phyloP scores from a whole-genome alignment of 2,113 vertebrate genomes.

The Phasianus colchicus region DNA sequence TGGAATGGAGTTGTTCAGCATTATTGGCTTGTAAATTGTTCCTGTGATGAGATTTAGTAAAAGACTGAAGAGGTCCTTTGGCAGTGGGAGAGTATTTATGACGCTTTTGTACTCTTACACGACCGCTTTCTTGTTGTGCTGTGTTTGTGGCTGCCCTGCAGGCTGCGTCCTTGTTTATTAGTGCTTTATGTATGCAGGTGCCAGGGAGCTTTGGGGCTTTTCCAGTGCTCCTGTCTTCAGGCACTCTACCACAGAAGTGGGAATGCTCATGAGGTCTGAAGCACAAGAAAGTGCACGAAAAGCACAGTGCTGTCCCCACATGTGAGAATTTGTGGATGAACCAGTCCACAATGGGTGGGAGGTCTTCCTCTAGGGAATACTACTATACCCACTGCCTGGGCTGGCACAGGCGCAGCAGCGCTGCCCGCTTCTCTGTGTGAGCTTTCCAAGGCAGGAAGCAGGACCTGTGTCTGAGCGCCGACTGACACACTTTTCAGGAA shows the following conservation, averaged over 20 bases:
- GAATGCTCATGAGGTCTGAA: rapidly evolving
- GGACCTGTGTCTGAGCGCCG: background rate
- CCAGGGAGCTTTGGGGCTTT: background rate
- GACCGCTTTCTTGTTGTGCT: constrained; percentile 2
- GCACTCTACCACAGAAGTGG: background rate
- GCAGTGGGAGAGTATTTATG: constrained; percentile 52
- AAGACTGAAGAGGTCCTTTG: constrained; percentile 51
- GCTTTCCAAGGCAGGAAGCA: constrained; percentile 8
- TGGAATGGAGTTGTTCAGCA: constrained; percentile 44
- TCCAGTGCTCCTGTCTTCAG: background rate
- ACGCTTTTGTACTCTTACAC: constrained; percentile 6
- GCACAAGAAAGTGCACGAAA: background rate
- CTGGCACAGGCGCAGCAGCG: background rate
- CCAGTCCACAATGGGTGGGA: rapidly evolving
- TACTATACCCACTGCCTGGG: rapidly evolving
- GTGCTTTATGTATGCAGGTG: background rate
- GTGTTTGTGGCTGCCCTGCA: background rate
- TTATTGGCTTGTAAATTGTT: constrained; percentile 62
- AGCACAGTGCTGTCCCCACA: background rate
- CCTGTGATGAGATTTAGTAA: constrained; percentile 56
- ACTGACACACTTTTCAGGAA: constrained; percentile 7
- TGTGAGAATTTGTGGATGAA: rapidly evolving
- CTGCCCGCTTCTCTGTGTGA: background rate
- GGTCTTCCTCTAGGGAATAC: background rate
- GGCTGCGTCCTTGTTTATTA: background rate